phyloP scores from a whole-genome alignment of 2,797 vertebrate species.

The Myripristis murdjan region DNA sequence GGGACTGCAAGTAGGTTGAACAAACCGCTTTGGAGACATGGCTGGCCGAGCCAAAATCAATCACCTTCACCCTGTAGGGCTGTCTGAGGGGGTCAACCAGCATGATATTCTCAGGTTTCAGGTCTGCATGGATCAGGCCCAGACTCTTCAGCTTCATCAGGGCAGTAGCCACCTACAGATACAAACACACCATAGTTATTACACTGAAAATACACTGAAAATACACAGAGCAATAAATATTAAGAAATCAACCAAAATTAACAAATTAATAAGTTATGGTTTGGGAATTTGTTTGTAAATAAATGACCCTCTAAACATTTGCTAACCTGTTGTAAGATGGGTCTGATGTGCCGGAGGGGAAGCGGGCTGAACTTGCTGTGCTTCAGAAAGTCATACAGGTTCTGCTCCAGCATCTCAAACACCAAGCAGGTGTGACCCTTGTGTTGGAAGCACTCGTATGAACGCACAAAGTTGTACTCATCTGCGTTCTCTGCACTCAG shows the following conservation, averaged over 20 bases:
- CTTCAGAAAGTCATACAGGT: slow-evolving; percentile 98
- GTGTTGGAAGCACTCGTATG: slow-evolving; percentile 99
- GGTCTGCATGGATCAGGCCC: slow-evolving; percentile 97
- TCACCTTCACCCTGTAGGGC: slow-evolving; percentile 97
- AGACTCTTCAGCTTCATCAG: slow-evolving; percentile 99
- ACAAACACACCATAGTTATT: background rate
- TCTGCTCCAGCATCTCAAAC: slow-evolving; percentile 99
- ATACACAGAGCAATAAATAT: background rate
- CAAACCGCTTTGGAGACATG: slow-evolving; percentile 99
- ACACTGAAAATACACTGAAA: background rate
- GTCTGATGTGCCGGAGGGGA: slow-evolving; percentile 89
- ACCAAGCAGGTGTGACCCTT: slow-evolving; percentile 98
- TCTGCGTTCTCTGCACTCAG: slow-evolving; percentile 97
- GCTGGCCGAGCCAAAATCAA: slow-evolving; percentile 99
- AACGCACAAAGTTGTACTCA: slow-evolving; percentile 98
- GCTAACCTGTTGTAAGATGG: slow-evolving; percentile 86
- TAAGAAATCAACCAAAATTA: background rate
- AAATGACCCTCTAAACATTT: background rate
- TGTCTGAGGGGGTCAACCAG: slow-evolving; percentile 96
- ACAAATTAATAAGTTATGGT: too few relatives aligned
- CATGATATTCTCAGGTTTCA: slow-evolving; percentile 99
- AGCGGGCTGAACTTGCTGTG: slow-evolving; percentile 99
- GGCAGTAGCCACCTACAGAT: slow-evolving; percentile 92
- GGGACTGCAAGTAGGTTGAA: slow-evolving; percentile 97
- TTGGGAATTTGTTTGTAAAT: too few relatives aligned